Conservation (phyloP, 2,797 vertebrate species). For the Gobio occitaniae region DNA sequence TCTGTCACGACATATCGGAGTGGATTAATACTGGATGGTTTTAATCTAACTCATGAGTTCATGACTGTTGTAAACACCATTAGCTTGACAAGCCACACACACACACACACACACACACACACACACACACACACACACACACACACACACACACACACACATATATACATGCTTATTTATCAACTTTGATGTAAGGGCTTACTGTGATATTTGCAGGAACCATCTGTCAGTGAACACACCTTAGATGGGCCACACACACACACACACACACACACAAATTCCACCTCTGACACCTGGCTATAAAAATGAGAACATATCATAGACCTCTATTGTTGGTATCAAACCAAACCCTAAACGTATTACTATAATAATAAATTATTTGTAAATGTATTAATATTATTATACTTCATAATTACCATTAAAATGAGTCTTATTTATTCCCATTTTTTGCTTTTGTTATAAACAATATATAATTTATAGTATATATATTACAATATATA, state of each 20-base stretch:
- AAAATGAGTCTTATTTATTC: not conserved
- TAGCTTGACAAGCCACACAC: constrained; percentile 28
- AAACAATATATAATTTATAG: not conserved
- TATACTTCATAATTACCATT: not conserved
- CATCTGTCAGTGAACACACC: constrained; percentile 15
- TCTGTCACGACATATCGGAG: constrained; percentile 53
- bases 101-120: no score
- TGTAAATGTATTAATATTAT: not conserved
- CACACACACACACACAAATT: not conserved
- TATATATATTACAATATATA: no score
- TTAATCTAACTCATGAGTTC: constrained; percentile 55
- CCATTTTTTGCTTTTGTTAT: not conserved
- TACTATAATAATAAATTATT: not conserved
- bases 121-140: no score
- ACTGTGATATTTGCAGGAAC: not conserved
- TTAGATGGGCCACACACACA: not conserved
- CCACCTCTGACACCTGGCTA: not conserved
- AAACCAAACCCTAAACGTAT: not conserved
- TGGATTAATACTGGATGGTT: constrained; percentile 53
- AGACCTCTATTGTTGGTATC: not conserved
- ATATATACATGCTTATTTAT: constrained; percentile 2
- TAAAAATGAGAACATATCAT: not conserved
- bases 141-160: no score
- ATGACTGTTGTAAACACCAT: constrained; percentile 45
- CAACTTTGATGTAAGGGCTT: constrained; percentile 27